A percentile compares a stretch with the other conserved stretches of the same genome.
These are phyloP conservation scores for Holacanthella duospinosa DNA, from an alignment of 2,888 invertebrate genomes.

Conservation along the genomic window DNA sequence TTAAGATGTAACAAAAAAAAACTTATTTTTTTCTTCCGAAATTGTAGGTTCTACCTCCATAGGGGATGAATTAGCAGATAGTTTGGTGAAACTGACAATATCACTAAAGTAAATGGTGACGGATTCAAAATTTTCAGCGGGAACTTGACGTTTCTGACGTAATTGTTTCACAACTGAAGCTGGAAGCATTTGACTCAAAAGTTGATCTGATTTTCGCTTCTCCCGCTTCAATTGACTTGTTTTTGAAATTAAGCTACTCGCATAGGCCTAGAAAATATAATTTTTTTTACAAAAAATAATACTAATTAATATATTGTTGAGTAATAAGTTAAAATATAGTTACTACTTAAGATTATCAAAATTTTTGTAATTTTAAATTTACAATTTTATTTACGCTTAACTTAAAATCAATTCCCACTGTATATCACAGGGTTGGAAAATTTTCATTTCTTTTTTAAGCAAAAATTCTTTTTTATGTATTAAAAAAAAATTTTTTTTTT, in stretches of 20 bases:
- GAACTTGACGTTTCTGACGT: constrained; percentile 47
- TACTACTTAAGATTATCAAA: background rate
- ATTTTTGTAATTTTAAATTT: background rate
- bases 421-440: no score
- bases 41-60: constrained; percentile 45
- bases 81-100: constrained; percentile 57
- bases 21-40: background rate
- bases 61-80: constrained; percentile 54
- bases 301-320: background rate
- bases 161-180: constrained; percentile 48
- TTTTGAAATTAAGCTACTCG: constrained; percentile 40
- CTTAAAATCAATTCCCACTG: no score
- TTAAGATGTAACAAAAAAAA: background rate
- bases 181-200: constrained; percentile 52
- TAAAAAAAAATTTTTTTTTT: no score
- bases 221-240: constrained; percentile 48
- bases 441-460: no score
- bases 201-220: constrained; percentile 51
- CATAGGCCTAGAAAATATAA: constrained; percentile 35
- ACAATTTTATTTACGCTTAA: no score
- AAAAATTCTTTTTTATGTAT: no score
- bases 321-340: background rate
- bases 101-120: constrained; percentile 61
- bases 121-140: constrained; percentile 54
- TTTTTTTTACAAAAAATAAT: background rate